A percentile compares a stretch with the other conserved stretches of the same genome.
These are phyloP conservation scores for Synanthedon formicaeformis DNA, from an alignment of 2,888 invertebrate species.

Conservation along the genomic window DNA sequence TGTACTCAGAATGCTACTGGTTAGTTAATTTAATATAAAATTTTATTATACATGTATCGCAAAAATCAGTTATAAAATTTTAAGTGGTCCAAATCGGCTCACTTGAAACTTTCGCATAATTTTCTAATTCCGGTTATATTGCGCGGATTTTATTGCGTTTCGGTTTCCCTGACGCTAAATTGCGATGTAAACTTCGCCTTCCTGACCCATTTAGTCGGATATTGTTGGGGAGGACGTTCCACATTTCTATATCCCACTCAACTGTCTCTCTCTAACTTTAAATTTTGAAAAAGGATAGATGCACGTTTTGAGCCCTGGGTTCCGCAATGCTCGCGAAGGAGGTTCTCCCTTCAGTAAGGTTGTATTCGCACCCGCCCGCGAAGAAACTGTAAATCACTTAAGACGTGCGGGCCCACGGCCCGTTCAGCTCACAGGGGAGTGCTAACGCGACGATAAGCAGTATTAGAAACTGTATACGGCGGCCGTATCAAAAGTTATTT, in stretches of 20 bases:
- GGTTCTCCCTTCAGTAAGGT: slow-evolving; percentile 22
- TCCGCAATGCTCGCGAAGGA: slow-evolving; percentile 12
- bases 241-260: slow-evolving; percentile 43
- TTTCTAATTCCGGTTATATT: slow-evolving; percentile 47
- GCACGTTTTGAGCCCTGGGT: neutral
- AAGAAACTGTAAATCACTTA: slow-evolving; percentile 63
- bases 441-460: slow-evolving; percentile 9
- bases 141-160: slow-evolving; percentile 53
- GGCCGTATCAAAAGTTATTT: neutral
- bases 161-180: slow-evolving; percentile 53
- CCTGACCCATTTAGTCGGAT: slow-evolving; percentile 67
- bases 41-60: no score
- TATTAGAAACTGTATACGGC: neutral
- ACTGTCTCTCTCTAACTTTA: slow-evolving; percentile 30
- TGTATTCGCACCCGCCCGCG: slow-evolving; percentile 18
- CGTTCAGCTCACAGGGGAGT: slow-evolving; percentile 46
- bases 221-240: slow-evolving; percentile 50
- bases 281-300: slow-evolving; percentile 24
- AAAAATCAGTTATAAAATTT: no score
- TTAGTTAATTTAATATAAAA: no score
- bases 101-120: slow-evolving; percentile 32
- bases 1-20: no score
- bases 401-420: slow-evolving; percentile 39
- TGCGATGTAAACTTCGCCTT: slow-evolving; percentile 64
- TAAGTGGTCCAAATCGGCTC: no score